These are phyloP conservation scores for Vanessa tameamea DNA, from an alignment of 1,140 invertebrate genomes.

Conservation along the genomic window DNA sequence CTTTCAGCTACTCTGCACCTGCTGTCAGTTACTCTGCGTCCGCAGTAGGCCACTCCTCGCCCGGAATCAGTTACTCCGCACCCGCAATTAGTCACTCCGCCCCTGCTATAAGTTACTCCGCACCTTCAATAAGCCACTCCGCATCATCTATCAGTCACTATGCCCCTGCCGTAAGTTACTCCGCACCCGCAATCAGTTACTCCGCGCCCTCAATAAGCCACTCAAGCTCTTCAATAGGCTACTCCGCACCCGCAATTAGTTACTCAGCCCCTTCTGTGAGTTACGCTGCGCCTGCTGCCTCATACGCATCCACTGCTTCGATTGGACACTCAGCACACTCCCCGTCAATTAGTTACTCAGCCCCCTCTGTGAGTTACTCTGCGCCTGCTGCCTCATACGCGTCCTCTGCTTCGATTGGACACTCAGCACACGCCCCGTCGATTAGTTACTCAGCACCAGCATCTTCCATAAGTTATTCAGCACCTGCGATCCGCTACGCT, in stretches of 20 bases:
- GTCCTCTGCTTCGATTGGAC: constrained; percentile 2
- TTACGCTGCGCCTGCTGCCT: constrained; percentile 16
- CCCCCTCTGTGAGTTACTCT: constrained; percentile 28
- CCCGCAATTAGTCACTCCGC: not conserved
- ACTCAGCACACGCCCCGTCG: constrained; percentile 5
- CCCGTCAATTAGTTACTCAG: constrained; percentile 16
- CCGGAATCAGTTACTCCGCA: not conserved
- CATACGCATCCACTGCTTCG: too few relatives aligned
- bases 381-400: not conserved
- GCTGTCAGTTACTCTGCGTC: constrained; percentile 25
- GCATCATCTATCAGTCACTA: not conserved
- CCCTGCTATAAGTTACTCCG: not conserved
- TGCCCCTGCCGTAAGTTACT: constrained; percentile 19
- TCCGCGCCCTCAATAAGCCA: constrained; percentile 17
- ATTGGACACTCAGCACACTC: not conserved
- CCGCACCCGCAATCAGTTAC: constrained; percentile 19
- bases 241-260: constrained; percentile 1
- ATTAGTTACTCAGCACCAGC: not conserved
- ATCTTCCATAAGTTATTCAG: not conserved
- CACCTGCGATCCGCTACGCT: constrained; percentile 18
- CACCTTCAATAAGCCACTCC: constrained; percentile 8
- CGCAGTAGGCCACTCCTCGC: not conserved
- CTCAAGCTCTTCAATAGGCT: not conserved
- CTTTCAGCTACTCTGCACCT: constrained; percentile 27
- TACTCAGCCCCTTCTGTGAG: constrained; percentile 15